Percentiles rank a stretch among this genome's conserved stretches.
phyloP scores from a whole-genome alignment of 2,113 vertebrate species.

The Hypocryptadius cinnamomeus region DNA sequence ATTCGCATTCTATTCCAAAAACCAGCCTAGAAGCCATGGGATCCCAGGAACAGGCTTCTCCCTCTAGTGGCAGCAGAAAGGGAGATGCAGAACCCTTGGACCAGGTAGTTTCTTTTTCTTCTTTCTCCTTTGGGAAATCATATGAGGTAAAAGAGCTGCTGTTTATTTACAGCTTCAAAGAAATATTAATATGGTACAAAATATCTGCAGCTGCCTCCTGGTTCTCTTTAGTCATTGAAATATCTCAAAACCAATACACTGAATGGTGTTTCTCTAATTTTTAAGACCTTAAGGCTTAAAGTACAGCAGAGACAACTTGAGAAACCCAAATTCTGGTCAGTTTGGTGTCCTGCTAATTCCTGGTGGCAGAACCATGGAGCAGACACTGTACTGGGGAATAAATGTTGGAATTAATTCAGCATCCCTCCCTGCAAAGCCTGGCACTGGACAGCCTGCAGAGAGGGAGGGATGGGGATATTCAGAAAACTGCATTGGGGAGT shows the following conservation, averaged over 20 bases:
- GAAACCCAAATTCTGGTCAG: not conserved
- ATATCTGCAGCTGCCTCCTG: not conserved
- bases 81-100: not conserved
- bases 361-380: not conserved
- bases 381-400: rapidly evolving
- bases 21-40: not conserved
- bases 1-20: not conserved
- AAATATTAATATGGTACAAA: not conserved
- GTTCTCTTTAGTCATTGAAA: not conserved
- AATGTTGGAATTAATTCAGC: not conserved
- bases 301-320: not conserved
- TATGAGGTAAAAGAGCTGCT: not conserved
- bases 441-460: too few species aligned
- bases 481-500: not conserved
- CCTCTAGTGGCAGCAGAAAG: slow-evolving; percentile 31
- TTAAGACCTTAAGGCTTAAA: not conserved
- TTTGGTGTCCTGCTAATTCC: not conserved
- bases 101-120: not conserved
- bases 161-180: not conserved
- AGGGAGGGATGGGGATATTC: not conserved
- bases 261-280: not conserved
- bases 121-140: not conserved
- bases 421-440: too few species aligned
- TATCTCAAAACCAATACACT: not conserved
- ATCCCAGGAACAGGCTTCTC: not conserved